Evolutionary conservation across 1,140 invertebrate genomes (phyloP).

Genomic region (Drosophila arawakana): DNA sequence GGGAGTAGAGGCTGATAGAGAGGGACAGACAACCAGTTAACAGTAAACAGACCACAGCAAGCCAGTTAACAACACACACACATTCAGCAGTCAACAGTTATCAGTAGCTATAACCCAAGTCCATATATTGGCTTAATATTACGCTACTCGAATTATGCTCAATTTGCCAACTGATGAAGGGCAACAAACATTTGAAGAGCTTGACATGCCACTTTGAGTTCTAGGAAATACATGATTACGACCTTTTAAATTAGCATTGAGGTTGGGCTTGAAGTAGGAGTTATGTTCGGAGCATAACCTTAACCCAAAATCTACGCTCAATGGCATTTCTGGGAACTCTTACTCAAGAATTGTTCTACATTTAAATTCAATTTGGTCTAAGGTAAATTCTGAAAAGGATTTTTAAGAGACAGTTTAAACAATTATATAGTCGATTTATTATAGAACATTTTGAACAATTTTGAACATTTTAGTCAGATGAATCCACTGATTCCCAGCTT

Average conservation of each 20-base stretch:
- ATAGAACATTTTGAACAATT: no score
- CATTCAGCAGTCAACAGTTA: no score
- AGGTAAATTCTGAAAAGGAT: no score
- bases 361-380: background rate
- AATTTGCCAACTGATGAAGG: constrained; percentile 4
- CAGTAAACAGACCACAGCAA: constrained; percentile 1
- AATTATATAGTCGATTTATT: no score
- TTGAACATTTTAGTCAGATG: no score
- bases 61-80: constrained; percentile 2
- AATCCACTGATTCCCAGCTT: no score
- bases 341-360: background rate
- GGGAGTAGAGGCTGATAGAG: background rate
- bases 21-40: constrained; percentile 1
- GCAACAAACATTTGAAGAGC: background rate
- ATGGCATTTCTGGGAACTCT: background rate
- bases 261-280: no score
- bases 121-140: constrained; percentile 21
- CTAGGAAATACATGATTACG: background rate
- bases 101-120: background rate
- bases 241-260: background rate
- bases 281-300: background rate
- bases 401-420: no score
- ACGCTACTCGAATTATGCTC: constrained; percentile 1
- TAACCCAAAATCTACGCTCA: background rate
- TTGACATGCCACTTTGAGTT: background rate